Evolutionary conservation across 2,888 invertebrate genomes (phyloP), one percentile per base, ranked within the genome.

Genomic region (Rhorus exstirpatorius): DNA sequence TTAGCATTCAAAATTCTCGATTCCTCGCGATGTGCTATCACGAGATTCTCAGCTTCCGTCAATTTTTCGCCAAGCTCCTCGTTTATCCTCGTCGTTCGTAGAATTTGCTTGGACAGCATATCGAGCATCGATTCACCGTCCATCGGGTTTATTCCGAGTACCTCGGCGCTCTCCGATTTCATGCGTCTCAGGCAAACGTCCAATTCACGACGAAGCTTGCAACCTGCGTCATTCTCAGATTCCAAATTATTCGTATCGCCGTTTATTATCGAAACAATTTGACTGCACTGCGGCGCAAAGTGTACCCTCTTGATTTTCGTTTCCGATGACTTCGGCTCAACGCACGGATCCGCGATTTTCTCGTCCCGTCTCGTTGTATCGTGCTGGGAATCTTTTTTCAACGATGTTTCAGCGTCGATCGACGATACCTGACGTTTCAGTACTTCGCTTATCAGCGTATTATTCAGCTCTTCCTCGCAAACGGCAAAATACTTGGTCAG

Each of bases 381-480:
- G 26, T 68, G 67, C 3, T 84, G 84, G 1, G 72, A 63, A 60
- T 89, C 84, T 1, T 88, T 85, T 1, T 88, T 88, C 86, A 88
- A 89, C 0, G 85, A 55, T 14, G 79, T 67, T 81, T 46, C 14
- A 4, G 26, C 46, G 8, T 75, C 75, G 24, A 31, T 35, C 7
- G 35, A 8, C 8, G 71, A 46, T 58, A n/a, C n/a, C n/a, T 89
- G 87, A 77, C 94, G 91, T 44, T 94, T 94, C 60, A 94, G 79
- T 53, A 96, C 93, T 88, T 95, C 95, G 65, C 95, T 95, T 0
- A 96, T 94, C 63, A 97, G 93, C 12, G 96, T 96, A 85, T 95
- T 95, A 93, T 97, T 97, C 46, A 97, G 93, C 92, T 97, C 97
- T 90, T 96, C 96, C 91, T 97, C 97, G 65, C 97, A 97, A 85